Base-by-base conservation (phyloP, 2,888 invertebrate species). In the Lithosia quadra region DNA sequence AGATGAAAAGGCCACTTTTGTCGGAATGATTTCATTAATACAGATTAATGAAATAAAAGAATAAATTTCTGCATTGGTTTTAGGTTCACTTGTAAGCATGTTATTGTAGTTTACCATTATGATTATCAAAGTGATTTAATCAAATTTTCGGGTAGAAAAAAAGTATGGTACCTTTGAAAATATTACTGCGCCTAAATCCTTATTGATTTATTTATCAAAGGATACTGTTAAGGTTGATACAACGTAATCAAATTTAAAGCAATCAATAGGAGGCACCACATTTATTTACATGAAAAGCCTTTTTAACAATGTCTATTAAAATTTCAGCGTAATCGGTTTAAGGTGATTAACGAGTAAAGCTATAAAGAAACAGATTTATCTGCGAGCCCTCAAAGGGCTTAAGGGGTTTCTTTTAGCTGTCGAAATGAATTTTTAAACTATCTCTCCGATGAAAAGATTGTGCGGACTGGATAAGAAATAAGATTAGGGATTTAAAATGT, bases 301-400 rank as follows among this genome's bases (percentile, higher is more conserved):
- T 70, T 75, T 78, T 68, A 76, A 78, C 72, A 74, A 76, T 73
- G 72, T 81, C 83, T 81, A 81, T 84, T 86, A 82, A 81, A 84
- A 83, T 82, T 80, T 80, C 77, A 77, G 74, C 78, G 78, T 83
- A 85, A 88, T 85, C 84, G 81, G 80, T 84, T 86, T 83, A 80
- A 76, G 81, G 80, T 86, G 88, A 88, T 87, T 88, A 89, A 86
- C 84, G 84, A 83, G 84, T 84, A 84, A 86, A 84, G 78, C 84
- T 82, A 83, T 85, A 86, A 84, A 84, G 85, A 85, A 86, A 85
- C 81, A 83, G 86, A 87, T 87, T 89, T 84, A 85, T 85, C 76
- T 81, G 79, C 74, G 73, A 72, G 76, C 80, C 66, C 75, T 82
- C 83, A 81, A 86, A 86, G 78, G 76, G 77, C 77, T 80, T 76